A percentile compares a stretch with the other conserved stretches of the same genome.
Conservation (phyloP, 2,113 vertebrate species). For the Anser cygnoides region DNA sequence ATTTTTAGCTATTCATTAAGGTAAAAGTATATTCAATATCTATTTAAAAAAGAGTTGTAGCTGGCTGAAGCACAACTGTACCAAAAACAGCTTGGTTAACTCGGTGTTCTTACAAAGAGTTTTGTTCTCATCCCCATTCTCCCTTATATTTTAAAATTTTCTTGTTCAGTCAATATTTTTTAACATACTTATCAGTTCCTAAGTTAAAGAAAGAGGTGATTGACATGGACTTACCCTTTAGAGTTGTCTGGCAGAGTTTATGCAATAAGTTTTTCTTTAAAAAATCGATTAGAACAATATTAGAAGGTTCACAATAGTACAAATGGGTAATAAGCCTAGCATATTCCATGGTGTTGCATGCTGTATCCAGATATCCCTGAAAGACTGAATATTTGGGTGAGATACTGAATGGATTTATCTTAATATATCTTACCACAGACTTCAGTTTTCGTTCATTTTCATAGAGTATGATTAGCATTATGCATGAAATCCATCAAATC, state of each 20-base stretch:
- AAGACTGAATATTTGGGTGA: background rate
- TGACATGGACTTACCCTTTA: background rate
- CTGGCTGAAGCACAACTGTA: background rate
- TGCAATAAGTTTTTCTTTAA: too few relatives aligned
- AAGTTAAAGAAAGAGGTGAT: background rate
- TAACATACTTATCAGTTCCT: background rate
- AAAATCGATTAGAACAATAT: too few relatives aligned
- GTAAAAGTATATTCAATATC: background rate
- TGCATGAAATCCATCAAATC: background rate
- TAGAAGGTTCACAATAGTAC: constrained; percentile 17
- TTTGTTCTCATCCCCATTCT: background rate
- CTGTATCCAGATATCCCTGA: constrained; percentile 14
- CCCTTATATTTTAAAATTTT: background rate
- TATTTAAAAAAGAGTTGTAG: background rate
- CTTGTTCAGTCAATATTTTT: background rate
- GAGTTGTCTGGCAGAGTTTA: too few relatives aligned
- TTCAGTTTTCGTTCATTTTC: background rate
- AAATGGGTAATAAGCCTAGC: constrained; percentile 17
- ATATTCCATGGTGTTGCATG: constrained; percentile 10
- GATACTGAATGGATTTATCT: background rate
- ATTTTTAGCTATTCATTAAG: background rate
- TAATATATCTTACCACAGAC: background rate
- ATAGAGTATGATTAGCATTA: background rate
- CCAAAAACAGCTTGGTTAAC: background rate
- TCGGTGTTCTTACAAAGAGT: background rate